Evolutionary conservation across 2,113 vertebrate species (phyloP).

Genomic region (Trochalopteron elliotii): DNA sequence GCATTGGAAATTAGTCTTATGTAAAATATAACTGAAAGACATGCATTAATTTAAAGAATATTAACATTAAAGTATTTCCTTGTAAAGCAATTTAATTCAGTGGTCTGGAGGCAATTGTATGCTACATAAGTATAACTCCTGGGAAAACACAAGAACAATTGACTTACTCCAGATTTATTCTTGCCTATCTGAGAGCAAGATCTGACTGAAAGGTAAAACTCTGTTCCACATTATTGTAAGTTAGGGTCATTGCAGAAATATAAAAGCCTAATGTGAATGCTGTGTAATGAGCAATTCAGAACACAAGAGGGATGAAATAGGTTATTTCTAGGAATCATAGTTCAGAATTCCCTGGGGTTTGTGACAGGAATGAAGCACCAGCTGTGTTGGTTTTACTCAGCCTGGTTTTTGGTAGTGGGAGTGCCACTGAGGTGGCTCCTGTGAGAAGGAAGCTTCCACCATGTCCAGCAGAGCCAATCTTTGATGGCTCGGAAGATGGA

Average conservation of each 20-base stretch:
- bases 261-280: neutral
- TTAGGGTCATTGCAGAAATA: neutral
- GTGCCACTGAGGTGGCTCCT: no score
- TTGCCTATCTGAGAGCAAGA: neutral
- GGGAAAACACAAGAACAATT: neutral
- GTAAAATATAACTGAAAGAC: neutral
- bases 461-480: neutral
- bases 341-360: neutral
- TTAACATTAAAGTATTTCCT: neutral
- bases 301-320: neutral
- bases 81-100: neutral
- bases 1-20: neutral
- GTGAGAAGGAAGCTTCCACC: neutral
- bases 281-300: neutral
- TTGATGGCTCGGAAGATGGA: neutral
- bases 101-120: neutral
- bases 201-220: neutral
- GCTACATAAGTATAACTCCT: neutral
- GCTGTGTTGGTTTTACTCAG: fast-evolving
- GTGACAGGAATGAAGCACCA: neutral
- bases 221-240: neutral
- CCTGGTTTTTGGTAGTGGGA: neutral
- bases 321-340: neutral
- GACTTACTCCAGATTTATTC: neutral
- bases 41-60: neutral